Evolutionary conservation across 2,888 invertebrate species (phyloP).

Genomic region (Phorcus lineatus): DNA sequence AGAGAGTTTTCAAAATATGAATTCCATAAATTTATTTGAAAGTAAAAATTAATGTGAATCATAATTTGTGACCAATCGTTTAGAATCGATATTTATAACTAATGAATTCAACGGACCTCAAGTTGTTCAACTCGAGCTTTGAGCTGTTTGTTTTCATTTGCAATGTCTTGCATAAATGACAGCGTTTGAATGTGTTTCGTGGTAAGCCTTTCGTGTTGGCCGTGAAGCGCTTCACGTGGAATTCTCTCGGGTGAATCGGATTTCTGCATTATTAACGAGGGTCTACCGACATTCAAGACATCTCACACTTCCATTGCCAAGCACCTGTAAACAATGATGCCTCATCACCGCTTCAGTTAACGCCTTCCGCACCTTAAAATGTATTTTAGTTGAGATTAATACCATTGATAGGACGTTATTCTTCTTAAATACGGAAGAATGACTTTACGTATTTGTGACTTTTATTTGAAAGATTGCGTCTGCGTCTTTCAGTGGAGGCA

Average conservation of each 20-base stretch:
- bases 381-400: background rate
- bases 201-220: conserved; percentile 63
- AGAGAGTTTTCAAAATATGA: no score
- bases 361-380: background rate
- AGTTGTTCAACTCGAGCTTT: conserved; percentile 63
- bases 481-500: no score
- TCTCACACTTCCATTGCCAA: conserved; percentile 41
- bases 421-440: background rate
- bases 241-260: conserved; percentile 50
- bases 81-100: background rate
- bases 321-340: conserved; percentile 49
- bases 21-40: no score
- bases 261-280: conserved; percentile 63
- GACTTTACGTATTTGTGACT: background rate
- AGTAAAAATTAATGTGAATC: no score
- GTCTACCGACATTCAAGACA: background rate
- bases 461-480: background rate
- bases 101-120: conserved; percentile 55
- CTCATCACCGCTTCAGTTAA: background rate
- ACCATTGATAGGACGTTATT: background rate
- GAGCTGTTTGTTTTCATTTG: conserved; percentile 68
- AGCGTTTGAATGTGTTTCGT: conserved; percentile 70
- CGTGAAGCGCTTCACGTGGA: conserved; percentile 56
- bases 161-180: conserved; percentile 70
- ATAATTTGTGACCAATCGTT: background rate